These are phyloP conservation scores for Morus bassanus DNA, from an alignment of 2,797 vertebrate genomes.

Conservation along the genomic window DNA sequence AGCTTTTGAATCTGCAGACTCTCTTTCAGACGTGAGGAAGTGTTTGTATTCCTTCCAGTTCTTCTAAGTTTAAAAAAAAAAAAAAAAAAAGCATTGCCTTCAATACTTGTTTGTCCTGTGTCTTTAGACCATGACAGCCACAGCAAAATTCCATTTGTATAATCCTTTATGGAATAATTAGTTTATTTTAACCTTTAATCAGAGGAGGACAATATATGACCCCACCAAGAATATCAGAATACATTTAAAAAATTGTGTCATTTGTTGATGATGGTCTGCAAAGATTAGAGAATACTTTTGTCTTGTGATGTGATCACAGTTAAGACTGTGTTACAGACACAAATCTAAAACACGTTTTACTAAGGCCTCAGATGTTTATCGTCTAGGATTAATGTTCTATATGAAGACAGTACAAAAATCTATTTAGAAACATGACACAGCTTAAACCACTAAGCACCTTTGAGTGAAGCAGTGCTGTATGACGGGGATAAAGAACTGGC, in stretches of 20 bases:
- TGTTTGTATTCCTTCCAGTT: background rate
- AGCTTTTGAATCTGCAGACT: background rate
- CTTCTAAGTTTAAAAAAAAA: background rate
- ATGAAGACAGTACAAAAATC: conserved; percentile 33
- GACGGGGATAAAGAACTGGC: conserved; percentile 7
- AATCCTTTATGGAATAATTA: background rate
- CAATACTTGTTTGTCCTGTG: background rate
- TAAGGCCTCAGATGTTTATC: background rate
- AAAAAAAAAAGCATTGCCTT: fast-evolving
- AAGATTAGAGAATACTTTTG: background rate
- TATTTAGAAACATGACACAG: conserved; percentile 5
- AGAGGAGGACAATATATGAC: background rate
- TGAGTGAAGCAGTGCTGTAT: background rate
- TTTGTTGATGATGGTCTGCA: background rate
- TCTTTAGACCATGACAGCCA: background rate
- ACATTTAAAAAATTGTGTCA: background rate
- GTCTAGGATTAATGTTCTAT: background rate
- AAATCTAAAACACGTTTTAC: background rate
- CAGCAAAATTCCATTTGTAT: background rate
- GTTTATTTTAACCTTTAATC: background rate
- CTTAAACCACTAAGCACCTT: background rate
- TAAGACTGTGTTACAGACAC: background rate
- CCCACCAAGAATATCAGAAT: background rate
- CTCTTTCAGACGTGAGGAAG: background rate
- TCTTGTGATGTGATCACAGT: background rate